Evolutionary conservation across 2,888 invertebrate species (phyloP).

Genomic region (Icerya purchasi): DNA sequence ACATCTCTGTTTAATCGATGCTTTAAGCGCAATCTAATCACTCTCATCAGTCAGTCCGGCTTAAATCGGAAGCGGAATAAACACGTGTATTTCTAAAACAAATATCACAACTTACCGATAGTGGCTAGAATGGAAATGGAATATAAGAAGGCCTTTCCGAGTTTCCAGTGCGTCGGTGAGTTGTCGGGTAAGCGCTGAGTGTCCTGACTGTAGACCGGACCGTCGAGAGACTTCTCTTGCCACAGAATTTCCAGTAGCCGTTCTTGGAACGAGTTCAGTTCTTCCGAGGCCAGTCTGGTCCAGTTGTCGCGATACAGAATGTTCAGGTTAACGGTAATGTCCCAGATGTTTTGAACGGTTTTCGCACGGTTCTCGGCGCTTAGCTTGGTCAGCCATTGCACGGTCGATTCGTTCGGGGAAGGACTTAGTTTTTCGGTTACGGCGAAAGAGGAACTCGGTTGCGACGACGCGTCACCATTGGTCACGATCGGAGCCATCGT

Average conservation of each 20-base stretch:
- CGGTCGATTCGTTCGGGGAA: constrained; percentile 14
- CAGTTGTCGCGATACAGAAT: constrained; percentile 76
- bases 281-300: constrained; percentile 58
- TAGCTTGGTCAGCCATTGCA: constrained; percentile 15
- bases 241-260: constrained; percentile 56
- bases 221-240: constrained; percentile 39
- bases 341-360: constrained; percentile 77
- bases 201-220: constrained; percentile 27
- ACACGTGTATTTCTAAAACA: no score
- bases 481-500: constrained; percentile 1
- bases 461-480: constrained; percentile 21
- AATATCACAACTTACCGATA: constrained; percentile 63
- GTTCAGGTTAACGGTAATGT: constrained; percentile 67
- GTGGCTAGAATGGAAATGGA: constrained; percentile 84
- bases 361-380: constrained; percentile 37
- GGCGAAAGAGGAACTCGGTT: constrained; percentile 27
- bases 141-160: constrained; percentile 78
- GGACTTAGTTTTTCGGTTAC: constrained; percentile 4
- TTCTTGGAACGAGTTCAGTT: constrained; percentile 62
- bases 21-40: no score
- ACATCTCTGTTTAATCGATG: no score
- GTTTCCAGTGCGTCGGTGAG: constrained; percentile 39
- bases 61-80: no score
- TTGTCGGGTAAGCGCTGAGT: constrained; percentile 21
- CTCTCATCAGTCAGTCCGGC: no score